Conservation (phyloP, 2,797 vertebrate species). For the Helicolenus hilgendorfi region DNA sequence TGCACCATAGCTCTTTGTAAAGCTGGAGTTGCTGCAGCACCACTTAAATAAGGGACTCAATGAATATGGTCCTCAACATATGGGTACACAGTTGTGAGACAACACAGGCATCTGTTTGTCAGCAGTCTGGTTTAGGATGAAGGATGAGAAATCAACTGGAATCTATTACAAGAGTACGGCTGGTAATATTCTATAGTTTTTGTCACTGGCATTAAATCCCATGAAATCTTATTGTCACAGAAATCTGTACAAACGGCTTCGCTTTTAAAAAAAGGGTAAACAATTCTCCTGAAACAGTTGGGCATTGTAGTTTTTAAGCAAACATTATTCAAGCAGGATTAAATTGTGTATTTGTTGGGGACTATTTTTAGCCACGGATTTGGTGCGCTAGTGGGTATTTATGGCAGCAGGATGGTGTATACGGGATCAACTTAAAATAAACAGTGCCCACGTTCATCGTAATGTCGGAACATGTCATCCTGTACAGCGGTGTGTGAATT, state of each 20-base stretch:
- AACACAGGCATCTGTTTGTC: background rate
- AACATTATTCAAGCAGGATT: background rate
- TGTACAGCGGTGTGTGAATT: background rate
- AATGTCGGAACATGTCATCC: background rate
- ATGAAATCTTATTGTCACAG: background rate
- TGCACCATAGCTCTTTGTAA: constrained; percentile 62
- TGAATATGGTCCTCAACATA: background rate
- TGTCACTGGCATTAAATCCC: background rate
- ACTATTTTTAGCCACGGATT: background rate
- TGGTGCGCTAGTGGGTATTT: background rate
- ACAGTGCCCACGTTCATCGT: background rate
- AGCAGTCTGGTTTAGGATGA: background rate
- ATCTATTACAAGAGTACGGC: background rate
- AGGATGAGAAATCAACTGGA: background rate
- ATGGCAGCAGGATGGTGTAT: background rate
- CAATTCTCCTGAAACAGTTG: background rate
- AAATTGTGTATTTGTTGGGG: background rate
- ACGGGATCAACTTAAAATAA: background rate
- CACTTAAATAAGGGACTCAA: constrained; percentile 4
- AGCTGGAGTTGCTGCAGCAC: background rate
- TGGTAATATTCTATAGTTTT: background rate
- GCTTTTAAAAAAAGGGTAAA: background rate
- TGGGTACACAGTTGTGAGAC: background rate
- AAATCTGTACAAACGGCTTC: background rate
- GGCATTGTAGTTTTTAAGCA: background rate